Percentiles rank a stretch among this genome's conserved stretches.
Conservation (phyloP, 2,797 vertebrate genomes). For the Mormyrus proboscirostris region DNA sequence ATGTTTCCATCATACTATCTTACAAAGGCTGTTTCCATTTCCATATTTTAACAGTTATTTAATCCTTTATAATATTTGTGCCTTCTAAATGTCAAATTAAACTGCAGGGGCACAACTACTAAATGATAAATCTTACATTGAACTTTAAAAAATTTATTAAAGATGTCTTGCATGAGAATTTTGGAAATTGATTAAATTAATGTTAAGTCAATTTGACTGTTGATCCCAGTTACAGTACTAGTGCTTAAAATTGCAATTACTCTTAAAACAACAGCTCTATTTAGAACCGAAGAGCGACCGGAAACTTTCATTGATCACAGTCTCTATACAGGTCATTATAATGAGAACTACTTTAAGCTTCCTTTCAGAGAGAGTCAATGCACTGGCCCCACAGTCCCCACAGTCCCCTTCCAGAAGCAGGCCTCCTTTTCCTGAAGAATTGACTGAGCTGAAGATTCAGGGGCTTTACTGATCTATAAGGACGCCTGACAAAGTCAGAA, state of each 20-base stretch:
- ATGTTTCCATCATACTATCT: background rate
- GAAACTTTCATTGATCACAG: background rate
- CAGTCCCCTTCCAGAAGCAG: background rate
- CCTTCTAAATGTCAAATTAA: background rate
- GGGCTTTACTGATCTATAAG: background rate
- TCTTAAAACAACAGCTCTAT: background rate
- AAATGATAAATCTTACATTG: background rate
- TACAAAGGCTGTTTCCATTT: background rate
- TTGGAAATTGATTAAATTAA: background rate
- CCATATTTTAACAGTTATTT: background rate
- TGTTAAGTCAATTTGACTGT: background rate
- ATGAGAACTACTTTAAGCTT: background rate
- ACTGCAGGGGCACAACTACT: background rate
- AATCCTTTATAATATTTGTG: background rate
- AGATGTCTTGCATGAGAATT: background rate
- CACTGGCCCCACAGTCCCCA: background rate
- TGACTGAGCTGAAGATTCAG: background rate
- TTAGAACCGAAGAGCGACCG: background rate
- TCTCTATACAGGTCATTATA: background rate
- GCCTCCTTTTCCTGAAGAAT: background rate
- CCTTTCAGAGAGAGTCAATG: background rate
- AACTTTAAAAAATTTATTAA: background rate
- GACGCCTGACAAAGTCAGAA: constrained; percentile 1
- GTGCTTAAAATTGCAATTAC: background rate
- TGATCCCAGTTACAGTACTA: background rate